Conservation (phyloP, 2,888 invertebrate species). For the Eristalis intricaria region DNA sequence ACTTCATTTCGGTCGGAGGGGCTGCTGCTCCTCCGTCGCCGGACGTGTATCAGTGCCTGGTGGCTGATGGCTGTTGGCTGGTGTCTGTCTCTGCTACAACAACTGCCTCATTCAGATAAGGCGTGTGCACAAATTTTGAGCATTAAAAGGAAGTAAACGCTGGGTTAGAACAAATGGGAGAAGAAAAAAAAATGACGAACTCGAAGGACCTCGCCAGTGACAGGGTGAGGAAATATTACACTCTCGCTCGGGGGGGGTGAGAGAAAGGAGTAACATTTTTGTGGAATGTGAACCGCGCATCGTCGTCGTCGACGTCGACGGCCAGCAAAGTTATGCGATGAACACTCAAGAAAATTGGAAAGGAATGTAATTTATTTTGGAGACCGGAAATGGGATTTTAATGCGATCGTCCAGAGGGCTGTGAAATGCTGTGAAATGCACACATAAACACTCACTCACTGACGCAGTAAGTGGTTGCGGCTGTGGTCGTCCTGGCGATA, state of each 20-base stretch:
- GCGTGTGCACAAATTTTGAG: conserved; percentile 62
- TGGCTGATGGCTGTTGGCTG: not conserved
- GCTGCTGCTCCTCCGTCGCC: not conserved
- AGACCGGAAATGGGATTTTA: conserved; percentile 70
- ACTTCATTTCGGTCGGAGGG: conserved; percentile 35
- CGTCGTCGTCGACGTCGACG: not conserved
- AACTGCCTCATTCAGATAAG: conserved; percentile 54
- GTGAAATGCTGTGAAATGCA: not conserved
- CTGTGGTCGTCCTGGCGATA: conserved; percentile 33
- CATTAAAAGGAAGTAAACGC: conserved; percentile 46
- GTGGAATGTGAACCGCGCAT: conserved; percentile 43
- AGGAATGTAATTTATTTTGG: conserved; percentile 68
- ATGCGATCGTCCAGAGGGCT: conserved; percentile 37
- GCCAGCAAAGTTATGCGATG: conserved; percentile 9
- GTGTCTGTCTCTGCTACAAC: not conserved
- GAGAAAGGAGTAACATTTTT: conserved; percentile 56
- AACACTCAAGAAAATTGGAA: conserved; percentile 71
- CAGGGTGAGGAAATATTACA: conserved; percentile 60
- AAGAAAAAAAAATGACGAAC: conserved; percentile 9
- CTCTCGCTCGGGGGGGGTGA: conserved; percentile 27
- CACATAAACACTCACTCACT: not conserved
- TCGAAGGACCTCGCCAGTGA: not conserved
- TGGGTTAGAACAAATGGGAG: conserved; percentile 13
- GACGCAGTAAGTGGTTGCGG: not conserved
- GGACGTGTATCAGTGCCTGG: too few relatives aligned